Conservation (phyloP, 1,140 invertebrate genomes). For the Nomia melanderi region DNA sequence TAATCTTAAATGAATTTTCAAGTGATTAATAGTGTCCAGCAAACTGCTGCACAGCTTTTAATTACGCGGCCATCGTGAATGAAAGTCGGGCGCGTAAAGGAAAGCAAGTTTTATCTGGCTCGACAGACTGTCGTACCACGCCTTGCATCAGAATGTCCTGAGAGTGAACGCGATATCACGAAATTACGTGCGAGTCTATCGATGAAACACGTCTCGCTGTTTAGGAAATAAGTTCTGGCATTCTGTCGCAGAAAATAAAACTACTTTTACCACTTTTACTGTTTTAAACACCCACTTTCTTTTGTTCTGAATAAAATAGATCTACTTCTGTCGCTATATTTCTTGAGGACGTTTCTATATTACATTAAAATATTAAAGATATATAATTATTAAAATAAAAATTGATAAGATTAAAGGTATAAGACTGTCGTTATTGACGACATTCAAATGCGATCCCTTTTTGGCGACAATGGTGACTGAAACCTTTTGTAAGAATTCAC, state of each 20-base stretch:
- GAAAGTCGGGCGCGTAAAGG: constrained; percentile 52
- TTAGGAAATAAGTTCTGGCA: constrained; percentile 28
- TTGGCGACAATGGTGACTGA: background rate
- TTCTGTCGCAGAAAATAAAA: background rate
- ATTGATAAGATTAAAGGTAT: background rate
- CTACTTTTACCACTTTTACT: background rate
- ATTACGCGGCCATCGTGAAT: constrained; percentile 27
- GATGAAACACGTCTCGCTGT: constrained; percentile 31
- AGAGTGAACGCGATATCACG: constrained; percentile 61
- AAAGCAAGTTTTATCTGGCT: constrained; percentile 58
- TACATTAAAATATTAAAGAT: too few species aligned
- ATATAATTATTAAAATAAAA: background rate
- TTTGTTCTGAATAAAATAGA: background rate
- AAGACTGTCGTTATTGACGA: too few species aligned
- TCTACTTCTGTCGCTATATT: too few species aligned
- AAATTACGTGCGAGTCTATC: constrained; percentile 39
- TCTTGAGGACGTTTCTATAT: too few species aligned
- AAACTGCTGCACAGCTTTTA: constrained; percentile 10
- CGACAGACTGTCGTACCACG: constrained; percentile 58
- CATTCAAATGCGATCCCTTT: background rate
- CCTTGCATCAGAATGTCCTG: constrained; percentile 67
- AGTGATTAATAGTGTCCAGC: too few species aligned
- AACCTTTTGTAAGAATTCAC: background rate
- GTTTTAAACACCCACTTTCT: background rate
- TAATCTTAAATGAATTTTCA: too few species aligned